Evolutionary conservation across 1,140 invertebrate species (phyloP).

Genomic region (Globodera ellingtonae): DNA sequence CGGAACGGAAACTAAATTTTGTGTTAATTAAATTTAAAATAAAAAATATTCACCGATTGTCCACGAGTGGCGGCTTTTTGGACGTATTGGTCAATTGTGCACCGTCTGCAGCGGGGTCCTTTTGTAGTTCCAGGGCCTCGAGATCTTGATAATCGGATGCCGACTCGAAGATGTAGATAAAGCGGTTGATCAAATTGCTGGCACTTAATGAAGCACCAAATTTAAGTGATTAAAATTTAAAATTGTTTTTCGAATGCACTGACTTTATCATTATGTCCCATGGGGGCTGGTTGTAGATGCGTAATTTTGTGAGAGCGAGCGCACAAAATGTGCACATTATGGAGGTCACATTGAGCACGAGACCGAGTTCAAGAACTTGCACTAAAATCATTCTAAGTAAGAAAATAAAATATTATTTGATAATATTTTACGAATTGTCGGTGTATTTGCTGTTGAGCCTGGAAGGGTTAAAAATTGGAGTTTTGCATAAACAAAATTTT

Average conservation of each 20-base stretch:
- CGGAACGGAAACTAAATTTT: constrained; percentile 44
- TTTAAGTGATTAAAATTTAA: constrained; percentile 4
- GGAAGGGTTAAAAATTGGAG: background rate
- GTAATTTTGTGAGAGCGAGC: constrained; percentile 45
- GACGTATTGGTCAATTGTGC: background rate
- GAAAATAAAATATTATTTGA: constrained; percentile 19
- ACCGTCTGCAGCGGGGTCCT: constrained; percentile 32
- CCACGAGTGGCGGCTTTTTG: background rate
- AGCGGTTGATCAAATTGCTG: constrained; percentile 49
- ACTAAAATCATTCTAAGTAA: constrained; percentile 44
- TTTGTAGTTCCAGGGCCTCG: constrained; percentile 54
- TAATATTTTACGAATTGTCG: constrained; percentile 51
- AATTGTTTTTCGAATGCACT: background rate
- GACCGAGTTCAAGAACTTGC: constrained; percentile 57
- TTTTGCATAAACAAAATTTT: background rate
- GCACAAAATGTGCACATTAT: constrained; percentile 51
- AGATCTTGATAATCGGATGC: constrained; percentile 33
- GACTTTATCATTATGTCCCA: constrained; percentile 57
- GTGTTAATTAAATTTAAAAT: background rate
- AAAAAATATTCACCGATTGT: constrained; percentile 9
- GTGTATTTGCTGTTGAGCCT: constrained; percentile 54
- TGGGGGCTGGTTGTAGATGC: constrained; percentile 55
- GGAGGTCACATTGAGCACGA: constrained; percentile 57
- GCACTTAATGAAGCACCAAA: constrained; percentile 31
- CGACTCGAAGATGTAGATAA: constrained; percentile 56